Evolutionary conservation across 1,140 invertebrate genomes (phyloP).

Genomic region (Drosophila grimshawi): DNA sequence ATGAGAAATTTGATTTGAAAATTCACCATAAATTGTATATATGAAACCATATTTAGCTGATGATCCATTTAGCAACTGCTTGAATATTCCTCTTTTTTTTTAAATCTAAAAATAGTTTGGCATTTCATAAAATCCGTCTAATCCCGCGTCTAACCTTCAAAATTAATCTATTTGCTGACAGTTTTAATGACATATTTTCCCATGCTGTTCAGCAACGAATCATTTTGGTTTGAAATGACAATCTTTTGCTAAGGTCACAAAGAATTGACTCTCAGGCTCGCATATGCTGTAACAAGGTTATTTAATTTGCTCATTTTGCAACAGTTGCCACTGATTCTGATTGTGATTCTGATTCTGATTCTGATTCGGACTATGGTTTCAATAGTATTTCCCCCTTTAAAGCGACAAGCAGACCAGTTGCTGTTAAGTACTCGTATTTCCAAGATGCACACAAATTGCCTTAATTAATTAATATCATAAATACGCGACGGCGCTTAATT

Average conservation of each 20-base stretch:
- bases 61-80: too few species aligned
- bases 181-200: too few species aligned
- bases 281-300: slow-evolving; percentile 11
- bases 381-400: not conserved
- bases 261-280: not conserved
- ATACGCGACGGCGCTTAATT: slow-evolving; percentile 77
- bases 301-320: slow-evolving; percentile 12
- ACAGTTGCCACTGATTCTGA: not conserved
- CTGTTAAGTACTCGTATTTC: slow-evolving; percentile 41
- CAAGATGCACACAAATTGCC: slow-evolving; percentile 69
- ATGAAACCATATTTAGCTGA: too few species aligned
- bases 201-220: not conserved
- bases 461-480: slow-evolving; percentile 83
- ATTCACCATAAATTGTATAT: too few species aligned
- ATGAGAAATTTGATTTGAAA: too few species aligned
- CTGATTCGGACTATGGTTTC: slow-evolving; percentile 1
- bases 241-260: not conserved
- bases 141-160: too few species aligned
- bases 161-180: too few species aligned
- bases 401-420: slow-evolving; percentile 3
- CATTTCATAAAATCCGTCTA: too few species aligned
- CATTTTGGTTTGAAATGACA: not conserved
- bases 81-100: too few species aligned
- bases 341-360: not conserved
- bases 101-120: too few species aligned